phyloP scores from a whole-genome alignment of 2,888 invertebrate genomes.

The Drosophila meridiana region DNA sequence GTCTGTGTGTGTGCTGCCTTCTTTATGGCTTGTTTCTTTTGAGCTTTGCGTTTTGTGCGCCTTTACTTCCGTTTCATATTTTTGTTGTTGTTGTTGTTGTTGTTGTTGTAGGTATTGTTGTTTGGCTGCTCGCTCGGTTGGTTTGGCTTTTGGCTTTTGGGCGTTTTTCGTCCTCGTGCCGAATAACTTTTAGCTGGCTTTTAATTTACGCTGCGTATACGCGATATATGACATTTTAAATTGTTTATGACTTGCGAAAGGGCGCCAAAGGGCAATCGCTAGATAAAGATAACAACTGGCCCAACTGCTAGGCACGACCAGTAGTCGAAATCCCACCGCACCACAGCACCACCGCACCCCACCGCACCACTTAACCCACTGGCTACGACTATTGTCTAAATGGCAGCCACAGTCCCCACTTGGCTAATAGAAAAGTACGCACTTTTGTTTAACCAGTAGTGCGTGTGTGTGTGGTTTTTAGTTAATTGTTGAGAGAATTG shows the following conservation, averaged over 20 bases:
- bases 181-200: conserved; percentile 61
- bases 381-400: conserved; percentile 33
- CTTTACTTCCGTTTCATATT: conserved; percentile 43
- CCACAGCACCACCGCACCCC: neutral
- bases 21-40: conserved; percentile 72
- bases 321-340: neutral
- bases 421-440: conserved; percentile 68
- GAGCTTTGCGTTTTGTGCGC: conserved; percentile 57
- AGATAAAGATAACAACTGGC: conserved; percentile 47
- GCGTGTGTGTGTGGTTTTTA: conserved; percentile 36
- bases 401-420: conserved; percentile 40
- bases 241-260: conserved; percentile 72
- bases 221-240: conserved; percentile 78
- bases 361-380: conserved; percentile 1
- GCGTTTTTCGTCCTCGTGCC: conserved; percentile 28
- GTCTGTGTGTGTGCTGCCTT: conserved; percentile 34
- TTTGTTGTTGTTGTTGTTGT: conserved; percentile 1
- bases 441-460: conserved; percentile 20
- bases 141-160: conserved; percentile 38
- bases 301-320: conserved; percentile 5
- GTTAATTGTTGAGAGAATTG: conserved; percentile 76
- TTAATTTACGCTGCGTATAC: conserved; percentile 75
- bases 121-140: conserved; percentile 30
- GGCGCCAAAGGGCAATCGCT: conserved; percentile 46
- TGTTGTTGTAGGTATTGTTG: conserved; percentile 8